A percentile compares a stretch with the other conserved stretches of the same genome.
phyloP scores from a whole-genome alignment of 2,113 vertebrate genomes.

The Crotalus helleri region DNA sequence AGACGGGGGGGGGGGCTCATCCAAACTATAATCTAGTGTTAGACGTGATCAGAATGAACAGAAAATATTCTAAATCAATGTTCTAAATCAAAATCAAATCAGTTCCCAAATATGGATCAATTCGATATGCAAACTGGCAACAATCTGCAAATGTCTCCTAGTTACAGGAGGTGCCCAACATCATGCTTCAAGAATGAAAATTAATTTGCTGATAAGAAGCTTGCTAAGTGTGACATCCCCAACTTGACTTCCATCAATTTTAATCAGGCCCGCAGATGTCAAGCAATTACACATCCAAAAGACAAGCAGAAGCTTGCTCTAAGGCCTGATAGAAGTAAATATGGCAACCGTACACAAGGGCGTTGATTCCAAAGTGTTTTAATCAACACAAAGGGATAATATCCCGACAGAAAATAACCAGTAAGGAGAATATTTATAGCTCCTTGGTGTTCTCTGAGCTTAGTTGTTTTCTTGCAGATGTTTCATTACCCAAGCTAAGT shows the following conservation, averaged over 20 bases:
- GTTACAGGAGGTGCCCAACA: not conserved
- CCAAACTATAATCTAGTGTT: not conserved
- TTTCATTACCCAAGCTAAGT: too few relatives aligned
- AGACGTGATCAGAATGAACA: too few relatives aligned
- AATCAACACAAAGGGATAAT: not conserved
- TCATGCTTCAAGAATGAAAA: not conserved
- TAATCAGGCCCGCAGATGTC: not conserved
- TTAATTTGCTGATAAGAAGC: not conserved
- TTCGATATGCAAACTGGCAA: not conserved
- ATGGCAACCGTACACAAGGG: not conserved
- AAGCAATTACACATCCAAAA: not conserved
- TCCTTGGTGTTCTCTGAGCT: too few relatives aligned
- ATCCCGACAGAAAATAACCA: constrained; percentile 25
- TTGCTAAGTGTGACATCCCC: not conserved
- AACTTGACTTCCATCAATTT: not conserved
- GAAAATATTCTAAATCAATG: not conserved
- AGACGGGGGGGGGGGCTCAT: not conserved
- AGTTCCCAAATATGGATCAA: not conserved
- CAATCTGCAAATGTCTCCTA: not conserved
- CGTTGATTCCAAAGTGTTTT: not conserved
- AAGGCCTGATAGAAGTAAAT: not conserved
- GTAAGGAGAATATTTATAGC: constrained; percentile 2
- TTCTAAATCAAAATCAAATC: not conserved
- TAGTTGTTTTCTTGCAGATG: too few relatives aligned
- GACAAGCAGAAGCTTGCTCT: not conserved